Base-by-base conservation (phyloP, 2,113 vertebrate genomes). In the Coturnix japonica region DNA sequence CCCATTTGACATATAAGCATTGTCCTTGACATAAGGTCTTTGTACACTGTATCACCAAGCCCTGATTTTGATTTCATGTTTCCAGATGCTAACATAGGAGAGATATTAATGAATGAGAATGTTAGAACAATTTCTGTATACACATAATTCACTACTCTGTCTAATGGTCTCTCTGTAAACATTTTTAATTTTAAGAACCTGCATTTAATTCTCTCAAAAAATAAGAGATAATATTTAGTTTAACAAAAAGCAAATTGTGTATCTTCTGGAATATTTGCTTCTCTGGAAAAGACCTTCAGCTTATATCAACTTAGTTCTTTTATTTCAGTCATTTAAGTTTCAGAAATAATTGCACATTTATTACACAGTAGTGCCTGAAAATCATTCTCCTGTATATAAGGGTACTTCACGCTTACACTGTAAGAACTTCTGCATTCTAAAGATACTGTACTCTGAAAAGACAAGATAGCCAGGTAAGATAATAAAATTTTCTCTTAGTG, bases 191-290 rank as follows among this genome's bases (percentile, higher is more conserved):
- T 65, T 82, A 70, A 66, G 44, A 84, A 79, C 1, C 5, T 33
- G 26, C 7, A 59, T 35, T 61, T 73, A 86, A 84, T 75, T 31
- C 28, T 72, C 35, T 73, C 49, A 76, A 69, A 89, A 89, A 92
- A 46, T 21, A 65, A 59, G 41, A 66, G 15, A 63, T 76, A 86
- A 79, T 47, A 83, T 57, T 88, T 75, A 73, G 61, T 57, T 94
- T 81, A 84, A 81, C 15, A 78, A 60, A 87, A 77, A 57, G 0
- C 15, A 78, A 74, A 19, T 33, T 74, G 46, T n/a, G 8, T n/a
- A 7, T 33, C 44, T 90, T 33, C 59, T 76, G 41, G 53, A 87
- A 60, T 88, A 86, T 77, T 95, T 95, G 51, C 31, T 69, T 78
- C 57, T 65, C 77, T 51, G 37, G 22, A 86, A 69, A 57, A 81